phyloP scores from a whole-genome alignment of 2,113 vertebrate genomes.

The Pitta sordida region DNA sequence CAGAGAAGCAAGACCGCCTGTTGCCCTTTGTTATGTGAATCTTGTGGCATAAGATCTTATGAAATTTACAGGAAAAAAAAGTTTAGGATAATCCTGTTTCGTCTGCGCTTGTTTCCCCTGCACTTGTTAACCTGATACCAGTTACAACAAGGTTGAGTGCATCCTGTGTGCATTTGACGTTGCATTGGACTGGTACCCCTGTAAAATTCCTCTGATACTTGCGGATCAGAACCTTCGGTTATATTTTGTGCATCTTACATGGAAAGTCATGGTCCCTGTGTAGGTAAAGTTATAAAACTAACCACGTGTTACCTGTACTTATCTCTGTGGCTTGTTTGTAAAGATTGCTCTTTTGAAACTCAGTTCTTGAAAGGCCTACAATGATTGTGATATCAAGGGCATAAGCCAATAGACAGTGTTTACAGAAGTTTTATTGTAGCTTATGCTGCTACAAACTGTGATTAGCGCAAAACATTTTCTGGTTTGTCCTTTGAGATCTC shows the following conservation, averaged over 20 bases:
- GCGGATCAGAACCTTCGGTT: not conserved
- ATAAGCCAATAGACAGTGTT: slow-evolving; percentile 49
- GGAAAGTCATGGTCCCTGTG: not conserved
- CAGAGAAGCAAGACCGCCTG: accelerated
- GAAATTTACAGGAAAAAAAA: not conserved
- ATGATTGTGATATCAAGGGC: not conserved
- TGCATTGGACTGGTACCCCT: not conserved
- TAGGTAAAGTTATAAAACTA: not conserved
- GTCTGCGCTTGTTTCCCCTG: not conserved
- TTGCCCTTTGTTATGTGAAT: not conserved
- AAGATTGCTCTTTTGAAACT: slow-evolving; percentile 38
- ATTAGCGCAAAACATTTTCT: slow-evolving; percentile 48
- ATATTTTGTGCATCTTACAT: not conserved
- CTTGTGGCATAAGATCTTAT: not conserved
- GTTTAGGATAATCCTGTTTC: not conserved
- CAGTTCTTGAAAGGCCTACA: slow-evolving; percentile 49
- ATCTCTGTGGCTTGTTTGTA: not conserved
- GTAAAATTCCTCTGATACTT: not conserved
- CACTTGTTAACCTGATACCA: not conserved
- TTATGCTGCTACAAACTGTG: slow-evolving; percentile 44
- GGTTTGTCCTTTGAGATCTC: slow-evolving; percentile 28
- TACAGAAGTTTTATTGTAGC: slow-evolving; percentile 40
- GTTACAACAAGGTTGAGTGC: not conserved
- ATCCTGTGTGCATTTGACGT: not conserved
- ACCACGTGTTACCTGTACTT: not conserved